Percentiles rank a stretch among this genome's conserved stretches.
These are phyloP conservation scores for Drosophila subpulchrella DNA, from an alignment of 1,140 invertebrate species.

Conservation along the genomic window DNA sequence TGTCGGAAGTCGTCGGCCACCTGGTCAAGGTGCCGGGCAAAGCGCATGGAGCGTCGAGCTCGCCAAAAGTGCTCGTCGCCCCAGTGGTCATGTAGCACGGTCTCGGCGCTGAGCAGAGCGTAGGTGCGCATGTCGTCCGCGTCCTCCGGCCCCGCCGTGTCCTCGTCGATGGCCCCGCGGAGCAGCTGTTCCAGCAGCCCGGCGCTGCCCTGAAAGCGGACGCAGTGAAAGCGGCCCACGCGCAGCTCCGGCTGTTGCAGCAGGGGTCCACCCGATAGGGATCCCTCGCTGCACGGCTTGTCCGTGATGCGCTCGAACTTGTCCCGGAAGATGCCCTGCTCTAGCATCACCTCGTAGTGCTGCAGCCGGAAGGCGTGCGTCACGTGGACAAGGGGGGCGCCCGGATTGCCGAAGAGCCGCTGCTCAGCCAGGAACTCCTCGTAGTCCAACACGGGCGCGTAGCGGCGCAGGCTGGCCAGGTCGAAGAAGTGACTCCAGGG, in stretches of 20 bases:
- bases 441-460: slow-evolving; percentile 95
- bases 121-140: slow-evolving; percentile 84
- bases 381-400: slow-evolving; percentile 69
- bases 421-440: slow-evolving; percentile 88
- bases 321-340: slow-evolving; percentile 91
- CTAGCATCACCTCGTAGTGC: slow-evolving; percentile 94
- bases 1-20: slow-evolving; percentile 90
- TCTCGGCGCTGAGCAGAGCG: slow-evolving; percentile 95
- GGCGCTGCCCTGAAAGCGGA: slow-evolving; percentile 93
- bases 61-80: slow-evolving; percentile 94
- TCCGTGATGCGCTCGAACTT: slow-evolving; percentile 90
- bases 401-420: slow-evolving; percentile 75
- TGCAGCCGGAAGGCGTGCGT: slow-evolving; percentile 93
- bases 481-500: slow-evolving; percentile 96
- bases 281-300: slow-evolving; percentile 56
- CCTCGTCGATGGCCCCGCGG: slow-evolving; percentile 58
- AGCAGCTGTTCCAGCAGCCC: slow-evolving; percentile 87
- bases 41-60: slow-evolving; percentile 96
- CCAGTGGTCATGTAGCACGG: slow-evolving; percentile 94
- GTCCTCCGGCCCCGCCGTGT: slow-evolving; percentile 50
- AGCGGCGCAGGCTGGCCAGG: slow-evolving; percentile 90
- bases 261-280: slow-evolving; percentile 55
- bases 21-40: slow-evolving; percentile 89
- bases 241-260: slow-evolving; percentile 61
- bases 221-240: slow-evolving; percentile 88